phyloP scores from a whole-genome alignment of 2,888 invertebrate genomes.

The Philereme transversata region DNA sequence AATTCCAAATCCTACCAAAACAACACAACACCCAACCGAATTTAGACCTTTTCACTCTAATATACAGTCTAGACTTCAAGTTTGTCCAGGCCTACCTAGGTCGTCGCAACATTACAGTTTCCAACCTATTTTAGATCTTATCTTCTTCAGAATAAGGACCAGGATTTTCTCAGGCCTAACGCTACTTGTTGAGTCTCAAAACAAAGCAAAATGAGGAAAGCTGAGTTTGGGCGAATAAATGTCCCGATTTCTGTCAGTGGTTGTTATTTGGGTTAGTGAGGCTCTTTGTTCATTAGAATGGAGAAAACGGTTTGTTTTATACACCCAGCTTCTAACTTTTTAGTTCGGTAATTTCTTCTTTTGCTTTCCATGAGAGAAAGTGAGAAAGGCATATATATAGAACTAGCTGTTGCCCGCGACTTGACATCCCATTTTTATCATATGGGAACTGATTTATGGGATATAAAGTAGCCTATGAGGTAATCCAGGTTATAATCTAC shows the following conservation, averaged over 20 bases:
- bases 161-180: conserved; percentile 9
- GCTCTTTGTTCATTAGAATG: conserved; percentile 2
- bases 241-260: conserved; percentile 15
- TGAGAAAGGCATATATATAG: too few species aligned
- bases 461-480: too few species aligned
- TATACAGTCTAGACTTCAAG: background rate
- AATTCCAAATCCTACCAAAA: background rate
- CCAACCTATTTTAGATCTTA: conserved; percentile 2
- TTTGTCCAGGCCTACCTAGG: conserved; percentile 8
- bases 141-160: background rate
- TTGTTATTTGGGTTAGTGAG: conserved; percentile 13
- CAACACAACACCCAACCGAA: background rate
- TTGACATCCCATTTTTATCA: too few species aligned
- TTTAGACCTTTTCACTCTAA: background rate
- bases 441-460: too few species aligned
- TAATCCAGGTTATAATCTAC: too few species aligned
- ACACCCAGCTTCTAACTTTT: too few species aligned
- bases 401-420: too few species aligned
- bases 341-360: too few species aligned
- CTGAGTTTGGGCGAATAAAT: conserved; percentile 15
- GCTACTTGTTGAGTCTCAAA: conserved; percentile 28
- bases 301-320: background rate
- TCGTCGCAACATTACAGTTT: background rate
- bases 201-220: conserved; percentile 19
- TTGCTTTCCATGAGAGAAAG: too few species aligned